These are phyloP conservation scores for Drosophila trichaetosa DNA, from an alignment of 2,888 invertebrate species.

Conservation along the genomic window DNA sequence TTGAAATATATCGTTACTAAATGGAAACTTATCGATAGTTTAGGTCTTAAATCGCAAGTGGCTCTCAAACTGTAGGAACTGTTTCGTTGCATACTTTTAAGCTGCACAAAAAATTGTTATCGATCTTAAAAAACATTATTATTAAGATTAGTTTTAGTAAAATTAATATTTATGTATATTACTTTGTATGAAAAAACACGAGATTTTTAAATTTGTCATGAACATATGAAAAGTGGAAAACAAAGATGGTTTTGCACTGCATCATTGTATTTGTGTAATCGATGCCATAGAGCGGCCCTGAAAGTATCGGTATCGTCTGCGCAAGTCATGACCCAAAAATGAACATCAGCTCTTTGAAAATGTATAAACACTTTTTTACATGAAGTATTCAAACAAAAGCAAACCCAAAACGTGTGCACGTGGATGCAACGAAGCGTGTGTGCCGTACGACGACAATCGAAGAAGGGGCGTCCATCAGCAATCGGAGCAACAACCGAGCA, in stretches of 20 bases:
- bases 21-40: conserved; percentile 35
- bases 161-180: background rate
- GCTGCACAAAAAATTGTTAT: background rate
- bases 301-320: conserved; percentile 49
- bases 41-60: background rate
- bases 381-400: conserved; percentile 63
- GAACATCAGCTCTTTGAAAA: conserved; percentile 57
- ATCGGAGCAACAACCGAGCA: conserved; percentile 20
- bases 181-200: background rate
- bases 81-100: conserved; percentile 40
- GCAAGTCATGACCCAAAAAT: conserved; percentile 57
- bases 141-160: too few relatives aligned
- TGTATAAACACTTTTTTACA: conserved; percentile 63
- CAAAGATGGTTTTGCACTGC: too few relatives aligned
- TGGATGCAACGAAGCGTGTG: conserved; percentile 58
- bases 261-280: background rate
- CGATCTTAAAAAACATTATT: background rate
- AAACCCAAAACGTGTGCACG: conserved; percentile 60
- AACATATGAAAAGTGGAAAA: background rate
- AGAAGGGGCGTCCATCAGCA: conserved; percentile 21
- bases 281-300: conserved; percentile 30
- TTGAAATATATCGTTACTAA: conserved; percentile 18
- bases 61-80: conserved; percentile 22
- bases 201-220: background rate
- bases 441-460: conserved; percentile 21